Conservation (phyloP, 1,140 invertebrate genomes). For the Diorhabda elongata region DNA sequence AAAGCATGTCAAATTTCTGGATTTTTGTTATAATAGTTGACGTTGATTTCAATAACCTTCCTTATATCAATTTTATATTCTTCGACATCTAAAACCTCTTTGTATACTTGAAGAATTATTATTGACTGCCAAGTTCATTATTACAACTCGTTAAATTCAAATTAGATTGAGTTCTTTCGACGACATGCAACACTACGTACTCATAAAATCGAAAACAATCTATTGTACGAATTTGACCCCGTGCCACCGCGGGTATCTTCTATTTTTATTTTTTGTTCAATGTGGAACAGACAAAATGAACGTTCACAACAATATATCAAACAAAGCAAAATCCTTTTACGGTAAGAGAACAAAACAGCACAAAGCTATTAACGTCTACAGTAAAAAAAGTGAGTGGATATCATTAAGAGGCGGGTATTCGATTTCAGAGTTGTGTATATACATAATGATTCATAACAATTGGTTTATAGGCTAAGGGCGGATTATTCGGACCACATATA, state of each 20-base stretch:
- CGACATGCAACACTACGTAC: background rate
- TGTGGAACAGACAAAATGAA: background rate
- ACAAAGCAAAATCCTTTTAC: constrained; percentile 1
- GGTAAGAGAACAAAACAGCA: background rate
- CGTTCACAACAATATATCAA: constrained; percentile 3
- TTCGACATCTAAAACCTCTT: too few species aligned
- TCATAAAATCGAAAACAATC: background rate
- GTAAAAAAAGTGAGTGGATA: background rate
- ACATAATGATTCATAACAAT: too few species aligned
- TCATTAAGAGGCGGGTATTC: background rate
- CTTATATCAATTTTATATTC: too few species aligned
- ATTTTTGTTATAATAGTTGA: too few species aligned
- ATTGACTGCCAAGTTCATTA: too few species aligned
- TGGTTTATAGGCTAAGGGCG: too few species aligned
- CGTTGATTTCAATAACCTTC: too few species aligned
- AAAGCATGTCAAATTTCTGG: too few species aligned
- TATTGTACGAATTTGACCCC: background rate
- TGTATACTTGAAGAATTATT: too few species aligned
- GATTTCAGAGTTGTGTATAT: background rate
- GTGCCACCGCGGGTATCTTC: background rate
- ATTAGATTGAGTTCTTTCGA: too few species aligned
- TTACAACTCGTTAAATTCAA: too few species aligned
- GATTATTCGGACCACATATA: too few species aligned
- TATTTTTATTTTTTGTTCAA: background rate
- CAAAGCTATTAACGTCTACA: constrained; percentile 2